Evolutionary conservation across 2,797 vertebrate genomes (phyloP).

Genomic region (Cyclura pinguis): DNA sequence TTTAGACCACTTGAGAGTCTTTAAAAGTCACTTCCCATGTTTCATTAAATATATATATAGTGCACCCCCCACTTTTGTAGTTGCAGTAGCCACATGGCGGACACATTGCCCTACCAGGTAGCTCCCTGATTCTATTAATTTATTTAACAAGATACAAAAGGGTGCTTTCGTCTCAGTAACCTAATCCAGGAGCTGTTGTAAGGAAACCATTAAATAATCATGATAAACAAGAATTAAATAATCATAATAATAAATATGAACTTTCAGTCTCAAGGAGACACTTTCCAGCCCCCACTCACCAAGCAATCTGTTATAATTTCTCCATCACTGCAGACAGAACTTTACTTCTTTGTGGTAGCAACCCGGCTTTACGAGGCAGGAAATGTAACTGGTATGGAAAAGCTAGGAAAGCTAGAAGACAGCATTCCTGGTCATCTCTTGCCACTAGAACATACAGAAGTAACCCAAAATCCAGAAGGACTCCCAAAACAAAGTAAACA

Average conservation of each 20-base stretch:
- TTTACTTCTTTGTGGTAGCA: not conserved
- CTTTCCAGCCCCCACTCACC: not conserved
- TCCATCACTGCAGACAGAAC: not conserved
- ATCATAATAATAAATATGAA: not conserved
- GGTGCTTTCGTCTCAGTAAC: constrained; percentile 9
- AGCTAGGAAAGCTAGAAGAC: not conserved
- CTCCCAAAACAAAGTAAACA: not conserved
- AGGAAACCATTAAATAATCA: constrained; percentile 21
- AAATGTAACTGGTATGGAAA: too few relatives aligned
- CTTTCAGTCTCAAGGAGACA: not conserved
- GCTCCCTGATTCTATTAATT: fast-evolving
- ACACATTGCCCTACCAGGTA: constrained; percentile 6
- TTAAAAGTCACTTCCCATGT: constrained; percentile 71
- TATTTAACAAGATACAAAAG: constrained; percentile 18
- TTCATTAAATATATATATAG: constrained; percentile 68
- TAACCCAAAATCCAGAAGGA: not conserved
- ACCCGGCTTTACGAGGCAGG: not conserved
- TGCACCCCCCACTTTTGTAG: constrained; percentile 10
- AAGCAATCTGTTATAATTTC: not conserved
- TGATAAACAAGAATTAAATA: constrained; percentile 41
- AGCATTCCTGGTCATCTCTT: not conserved
- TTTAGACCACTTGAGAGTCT: constrained; percentile 46
- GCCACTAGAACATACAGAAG: not conserved
- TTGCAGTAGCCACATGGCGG: constrained; percentile 18
- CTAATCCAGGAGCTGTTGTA: constrained; percentile 5